Base-by-base conservation (phyloP, 2,113 vertebrate species). In the Heterotis niloticus region DNA sequence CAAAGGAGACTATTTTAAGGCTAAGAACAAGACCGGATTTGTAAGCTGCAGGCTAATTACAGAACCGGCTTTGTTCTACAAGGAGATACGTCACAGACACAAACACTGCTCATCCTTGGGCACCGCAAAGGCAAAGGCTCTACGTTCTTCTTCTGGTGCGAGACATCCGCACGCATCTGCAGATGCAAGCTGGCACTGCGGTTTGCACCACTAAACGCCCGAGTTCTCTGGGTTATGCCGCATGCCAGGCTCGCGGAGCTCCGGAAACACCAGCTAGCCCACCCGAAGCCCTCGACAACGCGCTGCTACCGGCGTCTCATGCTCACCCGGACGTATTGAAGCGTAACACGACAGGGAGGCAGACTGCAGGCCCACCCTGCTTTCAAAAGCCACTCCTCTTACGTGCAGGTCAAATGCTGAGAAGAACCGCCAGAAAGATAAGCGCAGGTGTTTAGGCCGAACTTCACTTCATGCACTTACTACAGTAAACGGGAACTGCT, bases 21-120 rank as follows among this genome's bases (percentile, higher is more conserved):
- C 34, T 20, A 13, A 56, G n/a, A 16, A 62, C 13, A 62, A 20
- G 59, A 20, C 59, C 10, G 18, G 59, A 20, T 62, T 62, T 20
- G 59, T 17, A 28, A 64, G 10, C 26, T 20, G 57, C 24, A 64
- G 70, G 51, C 34, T 73, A 73, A 73, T 73, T 56, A 73, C 70
- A 23, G 44, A 10, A 23, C 51, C 44, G 51, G 51, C 51, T 52
- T 73, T 20, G 59, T 62, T 62, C 59, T 62, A 16, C 13, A 62
- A 62, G 59, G 59, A 44, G 13, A 29, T 26, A 34, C 7, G 24
- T 69, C 67, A 69, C 59, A 20, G 13, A 62, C 2, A 11, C 34
- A 44, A 62, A 62, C 59, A 20, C 10, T 11, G 13, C 13, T 16
- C 59, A 62, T 20, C 13, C 13, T 62, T 62, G 59, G 2, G 13